These are phyloP conservation scores for Limonius californicus DNA, from an alignment of 1,140 invertebrate genomes.

Conservation along the genomic window DNA sequence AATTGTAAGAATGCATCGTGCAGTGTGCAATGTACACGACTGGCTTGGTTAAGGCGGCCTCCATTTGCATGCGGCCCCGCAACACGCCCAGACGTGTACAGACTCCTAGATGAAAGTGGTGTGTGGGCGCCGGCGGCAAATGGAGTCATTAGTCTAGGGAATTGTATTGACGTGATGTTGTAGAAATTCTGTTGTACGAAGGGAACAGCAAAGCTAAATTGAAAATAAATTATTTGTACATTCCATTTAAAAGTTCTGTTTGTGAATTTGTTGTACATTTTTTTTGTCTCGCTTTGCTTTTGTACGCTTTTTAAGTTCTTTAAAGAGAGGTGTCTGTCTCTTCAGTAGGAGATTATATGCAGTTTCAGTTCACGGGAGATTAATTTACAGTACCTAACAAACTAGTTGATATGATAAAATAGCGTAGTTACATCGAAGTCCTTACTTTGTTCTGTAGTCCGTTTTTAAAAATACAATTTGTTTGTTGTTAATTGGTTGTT, in stretches of 20 bases:
- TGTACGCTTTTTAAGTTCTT: neutral
- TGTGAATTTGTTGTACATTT: slow-evolving; percentile 14
- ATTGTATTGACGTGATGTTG: slow-evolving; percentile 3
- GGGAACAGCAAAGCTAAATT: slow-evolving; percentile 26
- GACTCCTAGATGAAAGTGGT: neutral
- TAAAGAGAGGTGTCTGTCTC: neutral
- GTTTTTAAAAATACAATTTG: slow-evolving; percentile 7
- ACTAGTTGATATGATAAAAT: neutral
- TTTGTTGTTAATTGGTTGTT: slow-evolving; percentile 9
- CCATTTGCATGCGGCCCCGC: neutral
- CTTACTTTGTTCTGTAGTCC: neutral
- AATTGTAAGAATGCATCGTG: no score
- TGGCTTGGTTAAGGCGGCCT: neutral
- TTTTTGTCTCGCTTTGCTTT: slow-evolving; percentile 7
- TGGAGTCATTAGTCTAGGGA: slow-evolving; percentile 2
- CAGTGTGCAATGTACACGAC: neutral
- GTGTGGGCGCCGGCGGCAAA: neutral
- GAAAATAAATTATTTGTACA: slow-evolving; percentile 30
- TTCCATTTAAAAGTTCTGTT: slow-evolving; percentile 27
- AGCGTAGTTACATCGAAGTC: neutral
- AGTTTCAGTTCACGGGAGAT: neutral
- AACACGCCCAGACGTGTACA: neutral
- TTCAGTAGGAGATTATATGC: neutral
- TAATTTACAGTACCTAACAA: slow-evolving; percentile 5
- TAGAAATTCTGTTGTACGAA: slow-evolving; percentile 25